Base-by-base conservation (phyloP, 92 coral and sea anemone genomes). In the Epizoanthus illoricatus region DNA sequence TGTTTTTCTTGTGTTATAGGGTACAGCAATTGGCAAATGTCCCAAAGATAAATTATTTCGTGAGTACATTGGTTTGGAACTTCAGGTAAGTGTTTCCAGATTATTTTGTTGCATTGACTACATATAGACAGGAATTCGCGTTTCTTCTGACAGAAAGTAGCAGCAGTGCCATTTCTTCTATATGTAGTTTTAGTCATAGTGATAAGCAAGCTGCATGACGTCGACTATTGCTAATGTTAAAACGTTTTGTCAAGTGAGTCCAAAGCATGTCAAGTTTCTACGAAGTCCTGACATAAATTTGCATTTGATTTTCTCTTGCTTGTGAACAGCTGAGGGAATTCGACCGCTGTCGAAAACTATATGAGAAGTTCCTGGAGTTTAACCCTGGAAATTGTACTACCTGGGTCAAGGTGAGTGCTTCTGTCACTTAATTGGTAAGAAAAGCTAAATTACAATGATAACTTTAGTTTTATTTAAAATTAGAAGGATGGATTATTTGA, bases 11-110 rank as follows among this genome's bases (percentile, higher is more conserved):
- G 55, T 55, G 3, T 79, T 71, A 1, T 49, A 95, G 99, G 99
- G 98, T 20, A 89, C 95, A 65, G 99, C 99, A 16, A 97, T 97
- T 23, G 99, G 98, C 33, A 97, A 97, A 81, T 97, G 99, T 59
- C 98, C 99, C 42, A 97, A 97, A 65, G 99, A 97, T 85, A 91
- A 92, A 70, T 84, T 97, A 9, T 97, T 97, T 71, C 86, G 99
- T 52, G 99, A 97, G 69, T 97, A 96, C 85, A 96, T 96, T 80
- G 99, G 99, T 18, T 82, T 96, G 2, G 99, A 96, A 76, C 92
- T 96, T 19, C 99, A 96, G 96, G 99, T 96, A 75, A 69, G 79
- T 17, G 47, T 47, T 0, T 43, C 74, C 15, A 9, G 4, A 73
- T 57, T 8, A 5, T 11, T 5, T 4, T 40, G 15, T 42, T 9